Evolutionary conservation across 2,888 invertebrate genomes (phyloP).

Genomic region (Drosophila cracens): DNA sequence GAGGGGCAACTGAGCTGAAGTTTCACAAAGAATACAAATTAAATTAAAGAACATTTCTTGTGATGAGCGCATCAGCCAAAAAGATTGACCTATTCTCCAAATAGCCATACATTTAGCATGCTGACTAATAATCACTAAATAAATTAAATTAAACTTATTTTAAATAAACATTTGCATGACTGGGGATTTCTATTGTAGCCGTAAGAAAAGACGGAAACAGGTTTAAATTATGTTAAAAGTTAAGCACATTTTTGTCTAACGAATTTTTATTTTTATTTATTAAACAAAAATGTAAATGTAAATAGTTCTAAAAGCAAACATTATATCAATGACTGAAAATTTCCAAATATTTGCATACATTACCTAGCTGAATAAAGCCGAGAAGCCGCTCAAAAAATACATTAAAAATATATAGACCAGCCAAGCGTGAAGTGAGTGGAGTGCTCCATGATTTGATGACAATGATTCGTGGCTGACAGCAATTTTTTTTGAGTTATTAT

Average conservation of each 20-base stretch:
- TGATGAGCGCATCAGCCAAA: background rate
- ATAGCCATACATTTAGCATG: background rate
- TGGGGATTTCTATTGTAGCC: background rate
- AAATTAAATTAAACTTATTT: slow-evolving; percentile 6
- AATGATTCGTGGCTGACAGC: background rate
- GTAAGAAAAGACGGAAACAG: slow-evolving; percentile 28
- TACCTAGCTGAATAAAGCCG: background rate
- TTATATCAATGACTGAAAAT: slow-evolving; percentile 18
- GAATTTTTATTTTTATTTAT: slow-evolving; percentile 32
- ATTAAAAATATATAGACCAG: background rate
- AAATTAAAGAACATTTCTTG: background rate
- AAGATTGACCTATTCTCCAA: background rate
- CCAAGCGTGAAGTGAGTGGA: slow-evolving; percentile 12
- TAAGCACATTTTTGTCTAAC: background rate
- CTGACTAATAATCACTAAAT: slow-evolving; percentile 1
- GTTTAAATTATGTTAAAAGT: slow-evolving; percentile 14
- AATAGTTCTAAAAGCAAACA: slow-evolving; percentile 15
- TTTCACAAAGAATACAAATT: background rate
- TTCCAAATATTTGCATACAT: background rate
- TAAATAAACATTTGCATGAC: slow-evolving; percentile 20
- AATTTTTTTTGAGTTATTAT: slow-evolving; percentile 1
- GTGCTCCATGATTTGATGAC: slow-evolving; percentile 1
- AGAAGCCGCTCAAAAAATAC: background rate
- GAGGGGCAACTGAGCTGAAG: background rate
- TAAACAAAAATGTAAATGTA: slow-evolving; percentile 30